Base-by-base conservation (phyloP, 1,140 invertebrate species). In the Drosophila grimshawi region DNA sequence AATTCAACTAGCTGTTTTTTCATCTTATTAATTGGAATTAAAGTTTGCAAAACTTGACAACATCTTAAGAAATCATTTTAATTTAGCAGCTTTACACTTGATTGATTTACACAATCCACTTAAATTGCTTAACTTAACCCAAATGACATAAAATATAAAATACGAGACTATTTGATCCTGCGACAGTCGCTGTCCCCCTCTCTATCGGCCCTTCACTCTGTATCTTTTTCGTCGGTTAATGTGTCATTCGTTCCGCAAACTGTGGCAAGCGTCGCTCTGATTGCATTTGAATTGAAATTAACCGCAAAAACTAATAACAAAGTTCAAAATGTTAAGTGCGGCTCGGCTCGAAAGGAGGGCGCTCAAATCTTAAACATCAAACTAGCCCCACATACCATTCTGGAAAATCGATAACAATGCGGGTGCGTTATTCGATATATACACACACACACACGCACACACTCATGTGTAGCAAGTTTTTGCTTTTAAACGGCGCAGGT, bases 281-380 rank as follows among this genome's bases (percentile, higher is more conserved):
- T 78, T 67, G 48, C 70, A 78, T 55, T 72, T 52, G 61, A 71
- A 79, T 79, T 66, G 64, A 67, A 70, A 63, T 77, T 60, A 79
- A 86, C 81, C 83, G 69, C 83, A 86, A 78, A 86, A 88, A 86
- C 86, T 80, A 86, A 82, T 67, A 81, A 81, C 57, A 82, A 77
- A 81, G 74, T 76, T 73, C 68, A 71, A 70, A 76, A 81, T 68
- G 52, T 51, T 68, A 52, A 80, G 71, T 60, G 65, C 19, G 46
- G 5, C 53, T 43, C 39, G 30, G 3, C 29, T 39, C 19, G 29
- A 37, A 35, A 46, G 35, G 56, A 8, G 6, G 39, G 27, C 11
- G 27, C 46, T 4, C 11, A 57, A 11, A 46, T 51, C 53, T 32
- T 56, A 43, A 30, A 3, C 30, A 33, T 11, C 43, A 32, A 70